Percentiles rank a stretch among this genome's conserved stretches.
Conservation (phyloP, 2,113 vertebrate species). For the Benitochromis conjunctus region DNA sequence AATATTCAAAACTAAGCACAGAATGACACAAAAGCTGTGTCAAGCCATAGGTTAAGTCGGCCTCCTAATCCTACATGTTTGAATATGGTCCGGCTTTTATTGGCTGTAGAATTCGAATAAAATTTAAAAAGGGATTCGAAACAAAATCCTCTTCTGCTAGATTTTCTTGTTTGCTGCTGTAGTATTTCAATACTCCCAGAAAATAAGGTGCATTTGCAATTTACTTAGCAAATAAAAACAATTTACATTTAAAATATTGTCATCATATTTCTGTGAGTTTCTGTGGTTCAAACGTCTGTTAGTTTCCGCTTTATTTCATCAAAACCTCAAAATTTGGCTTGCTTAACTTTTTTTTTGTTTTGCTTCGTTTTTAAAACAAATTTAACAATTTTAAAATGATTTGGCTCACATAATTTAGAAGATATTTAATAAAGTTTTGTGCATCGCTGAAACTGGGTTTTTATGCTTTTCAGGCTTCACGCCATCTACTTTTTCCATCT, state of each 20-base stretch:
- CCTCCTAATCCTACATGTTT: neutral
- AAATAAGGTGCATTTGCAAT: neutral
- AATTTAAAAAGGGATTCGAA: neutral
- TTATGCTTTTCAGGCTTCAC: neutral
- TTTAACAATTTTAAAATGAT: neutral
- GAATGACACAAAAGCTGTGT: slow-evolving; percentile 18
- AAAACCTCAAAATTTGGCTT: neutral
- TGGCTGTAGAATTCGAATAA: neutral
- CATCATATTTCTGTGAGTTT: neutral
- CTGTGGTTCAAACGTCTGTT: neutral
- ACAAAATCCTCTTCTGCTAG: neutral
- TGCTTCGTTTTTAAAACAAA: neutral
- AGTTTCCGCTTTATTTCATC: neutral
- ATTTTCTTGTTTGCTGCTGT: neutral
- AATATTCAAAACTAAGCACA: slow-evolving; percentile 65
- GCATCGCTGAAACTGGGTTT: neutral
- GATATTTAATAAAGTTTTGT: neutral
- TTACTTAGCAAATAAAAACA: neutral
- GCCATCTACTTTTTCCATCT: slow-evolving; percentile 7
- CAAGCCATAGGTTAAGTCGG: slow-evolving; percentile 33
- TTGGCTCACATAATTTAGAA: neutral
- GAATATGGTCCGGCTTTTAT: slow-evolving; percentile 4
- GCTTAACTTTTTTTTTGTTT: neutral
- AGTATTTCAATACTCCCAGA: neutral
- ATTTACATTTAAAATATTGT: neutral